Base-by-base conservation (phyloP, 2,113 vertebrate genomes). In the Myodes glareolus region DNA sequence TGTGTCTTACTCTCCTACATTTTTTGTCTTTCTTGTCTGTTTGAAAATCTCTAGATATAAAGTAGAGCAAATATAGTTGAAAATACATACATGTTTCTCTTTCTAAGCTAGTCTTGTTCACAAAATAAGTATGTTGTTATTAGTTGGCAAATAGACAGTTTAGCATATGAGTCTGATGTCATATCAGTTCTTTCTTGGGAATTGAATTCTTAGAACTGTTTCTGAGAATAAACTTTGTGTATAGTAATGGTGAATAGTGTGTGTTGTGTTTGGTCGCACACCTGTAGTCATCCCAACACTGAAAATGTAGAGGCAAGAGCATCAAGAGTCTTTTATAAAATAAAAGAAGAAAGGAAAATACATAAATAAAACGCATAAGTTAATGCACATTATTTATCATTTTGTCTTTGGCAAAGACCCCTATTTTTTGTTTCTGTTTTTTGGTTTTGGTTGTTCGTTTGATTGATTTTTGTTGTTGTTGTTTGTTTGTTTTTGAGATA, bases 121-220 rank as follows among this genome's bases (percentile, higher is more conserved):
- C 19, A 94, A 65, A 94, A 77, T 95, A 88, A 95, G 45, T 85
- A 39, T 63, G 63, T 47, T 72, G 14, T 76, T 94, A 33, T 97
- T 95, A 50, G 58, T 85, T 94, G 42, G 63, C 50, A 91, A 39
- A 58, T 72, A 29, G 33, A 90, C 11, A 14, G 9, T 0, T 88
- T 94, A 89, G 17, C 82, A 17, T 70, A 7, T 65, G 31, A 90
- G 7, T 67, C 85, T 96, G 27, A 7, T 78, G 39, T 77, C 31
- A 52, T 17, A 33, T 86, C 31, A 21, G 1, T 77, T 90, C 45
- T 78, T 82, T 73, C 52, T 31, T 61, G 17, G 31, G 58, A 77
- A 21, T 68, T 36, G 85, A 68, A 16, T 25, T 89, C 4, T 95
- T 93, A 87, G 76, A 14, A 2, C 63, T 67, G 9, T 85, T 42